These are phyloP conservation scores for Leptosomus discolor DNA, from an alignment of 2,113 vertebrate genomes.

Conservation along the genomic window DNA sequence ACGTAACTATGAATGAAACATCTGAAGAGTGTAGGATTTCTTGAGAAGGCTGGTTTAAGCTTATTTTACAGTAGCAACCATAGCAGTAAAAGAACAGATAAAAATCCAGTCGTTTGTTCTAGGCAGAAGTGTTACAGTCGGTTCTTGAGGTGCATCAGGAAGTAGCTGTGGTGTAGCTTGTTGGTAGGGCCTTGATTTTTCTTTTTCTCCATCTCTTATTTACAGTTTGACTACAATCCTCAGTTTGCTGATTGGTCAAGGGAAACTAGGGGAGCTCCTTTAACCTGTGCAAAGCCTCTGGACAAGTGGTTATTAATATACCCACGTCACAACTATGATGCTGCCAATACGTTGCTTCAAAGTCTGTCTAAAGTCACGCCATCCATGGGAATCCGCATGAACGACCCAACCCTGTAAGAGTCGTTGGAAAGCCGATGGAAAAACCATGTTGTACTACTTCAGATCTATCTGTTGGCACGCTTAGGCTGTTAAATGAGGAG, in stretches of 20 bases:
- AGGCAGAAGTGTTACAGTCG: neutral
- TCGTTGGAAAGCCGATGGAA: neutral
- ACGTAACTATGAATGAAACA: neutral
- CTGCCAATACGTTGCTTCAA: constrained; percentile 80
- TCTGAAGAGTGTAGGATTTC: neutral
- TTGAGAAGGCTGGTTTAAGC: neutral
- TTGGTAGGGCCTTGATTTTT: neutral
- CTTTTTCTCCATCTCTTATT: neutral
- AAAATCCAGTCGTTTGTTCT: neutral
- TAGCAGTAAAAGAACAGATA: neutral
- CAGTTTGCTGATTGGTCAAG: constrained; percentile 85
- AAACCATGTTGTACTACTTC: accelerated
- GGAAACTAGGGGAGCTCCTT: constrained; percentile 80
- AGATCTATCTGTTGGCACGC: accelerated
- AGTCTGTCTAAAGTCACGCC: constrained; percentile 82
- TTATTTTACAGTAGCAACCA: neutral
- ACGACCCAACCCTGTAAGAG: constrained; percentile 82
- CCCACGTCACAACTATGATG: constrained; percentile 75
- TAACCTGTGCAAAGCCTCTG: constrained; percentile 78
- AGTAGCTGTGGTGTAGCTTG: neutral
- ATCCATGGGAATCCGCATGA: constrained; percentile 83
- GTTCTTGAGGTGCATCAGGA: neutral
- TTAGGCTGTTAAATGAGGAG: neutral
- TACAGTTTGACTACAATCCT: constrained; percentile 86
- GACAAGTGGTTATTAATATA: constrained; percentile 86